Conservation (phyloP, 2,888 invertebrate species). For the Rhingia rostrata region DNA sequence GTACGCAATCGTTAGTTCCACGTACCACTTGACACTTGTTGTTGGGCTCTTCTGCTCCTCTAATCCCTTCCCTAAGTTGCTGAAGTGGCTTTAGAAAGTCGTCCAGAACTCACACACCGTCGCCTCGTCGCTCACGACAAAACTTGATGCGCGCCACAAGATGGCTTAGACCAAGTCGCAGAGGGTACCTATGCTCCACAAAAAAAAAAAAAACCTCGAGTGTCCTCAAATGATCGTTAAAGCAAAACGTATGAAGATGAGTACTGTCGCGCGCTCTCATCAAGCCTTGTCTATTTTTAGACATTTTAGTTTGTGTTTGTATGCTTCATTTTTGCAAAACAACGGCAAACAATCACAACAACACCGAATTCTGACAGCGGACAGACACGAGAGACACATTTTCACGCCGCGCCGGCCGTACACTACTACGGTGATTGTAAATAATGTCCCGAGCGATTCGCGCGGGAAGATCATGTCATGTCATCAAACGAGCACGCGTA, state of each 20-base stretch:
- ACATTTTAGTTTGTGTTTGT: background rate
- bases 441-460: constrained; percentile 54
- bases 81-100: constrained; percentile 66
- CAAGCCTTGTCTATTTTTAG: constrained; percentile 32
- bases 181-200: constrained; percentile 1
- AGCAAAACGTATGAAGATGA: constrained; percentile 48
- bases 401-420: constrained; percentile 24
- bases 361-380: constrained; percentile 38
- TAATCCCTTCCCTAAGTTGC: constrained; percentile 28
- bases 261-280: constrained; percentile 46
- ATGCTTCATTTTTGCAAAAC: background rate
- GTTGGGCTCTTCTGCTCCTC: constrained; percentile 33
- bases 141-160: background rate
- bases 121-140: constrained; percentile 18
- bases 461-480: constrained; percentile 68
- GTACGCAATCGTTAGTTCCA: constrained; percentile 19
- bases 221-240: constrained; percentile 22
- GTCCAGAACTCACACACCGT: constrained; percentile 44
- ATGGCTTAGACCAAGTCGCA: constrained; percentile 45
- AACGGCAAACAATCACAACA: constrained; percentile 24
- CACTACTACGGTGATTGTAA: constrained; percentile 43
- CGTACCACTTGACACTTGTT: constrained; percentile 51
- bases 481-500: constrained; percentile 47
- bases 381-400: constrained; percentile 33
- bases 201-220: constrained; percentile 24